Conservation (phyloP, 2,113 vertebrate species). For the Romanogobio albipinnatus region DNA sequence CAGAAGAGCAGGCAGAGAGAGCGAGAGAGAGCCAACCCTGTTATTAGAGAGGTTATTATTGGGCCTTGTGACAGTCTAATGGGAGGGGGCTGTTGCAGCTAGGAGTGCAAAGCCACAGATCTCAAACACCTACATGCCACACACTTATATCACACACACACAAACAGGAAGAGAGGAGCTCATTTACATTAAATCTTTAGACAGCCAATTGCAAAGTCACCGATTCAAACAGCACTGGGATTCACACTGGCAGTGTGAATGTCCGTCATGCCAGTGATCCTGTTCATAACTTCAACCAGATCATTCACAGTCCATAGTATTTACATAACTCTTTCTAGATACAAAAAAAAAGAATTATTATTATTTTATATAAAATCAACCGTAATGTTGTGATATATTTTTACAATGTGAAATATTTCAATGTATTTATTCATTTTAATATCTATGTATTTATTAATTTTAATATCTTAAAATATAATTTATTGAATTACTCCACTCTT, state of each 20-base stretch:
- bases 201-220: conserved; percentile 6
- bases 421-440: too few species aligned
- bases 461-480: too few species aligned
- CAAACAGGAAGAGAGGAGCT: conserved; percentile 41
- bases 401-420: too few species aligned
- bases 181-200: conserved; percentile 46
- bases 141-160: conserved; percentile 27
- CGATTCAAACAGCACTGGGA: conserved; percentile 32
- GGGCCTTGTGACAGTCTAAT: conserved; percentile 57
- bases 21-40: conserved; percentile 46
- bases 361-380: too few species aligned
- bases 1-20: conserved; percentile 11
- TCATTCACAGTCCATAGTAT: background rate
- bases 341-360: too few species aligned
- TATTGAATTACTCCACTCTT: too few species aligned
- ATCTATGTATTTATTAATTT: too few species aligned
- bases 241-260: conserved; percentile 22
- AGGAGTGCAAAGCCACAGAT: conserved; percentile 51
- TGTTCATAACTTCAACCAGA: background rate
- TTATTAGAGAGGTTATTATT: conserved; percentile 60
- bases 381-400: too few species aligned
- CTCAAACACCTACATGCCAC: conserved; percentile 38
- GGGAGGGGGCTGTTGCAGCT: conserved; percentile 46
- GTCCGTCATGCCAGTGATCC: background rate
- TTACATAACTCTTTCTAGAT: background rate